These are phyloP conservation scores for Chromis chromis DNA, from an alignment of 2,797 vertebrate species.

Conservation along the genomic window DNA sequence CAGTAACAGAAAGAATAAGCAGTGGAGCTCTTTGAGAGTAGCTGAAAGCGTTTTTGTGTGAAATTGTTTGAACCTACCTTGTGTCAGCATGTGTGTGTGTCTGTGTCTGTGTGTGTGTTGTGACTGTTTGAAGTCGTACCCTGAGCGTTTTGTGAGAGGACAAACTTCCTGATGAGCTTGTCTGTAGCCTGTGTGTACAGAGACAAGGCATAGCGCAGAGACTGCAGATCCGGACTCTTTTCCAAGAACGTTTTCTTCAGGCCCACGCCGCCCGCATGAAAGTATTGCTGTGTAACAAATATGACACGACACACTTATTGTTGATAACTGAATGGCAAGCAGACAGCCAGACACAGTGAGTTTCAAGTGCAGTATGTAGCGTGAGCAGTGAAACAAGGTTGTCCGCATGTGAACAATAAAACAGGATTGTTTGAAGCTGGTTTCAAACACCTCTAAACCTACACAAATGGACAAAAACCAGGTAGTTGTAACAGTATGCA, in stretches of 20 bases:
- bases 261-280: constrained; percentile 95
- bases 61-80: constrained; percentile 36
- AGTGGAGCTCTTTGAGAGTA: constrained; percentile 30
- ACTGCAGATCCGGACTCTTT: constrained; percentile 96
- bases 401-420: constrained; percentile 4
- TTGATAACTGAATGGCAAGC: background rate
- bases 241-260: constrained; percentile 98
- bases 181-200: constrained; percentile 98
- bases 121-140: constrained; percentile 79
- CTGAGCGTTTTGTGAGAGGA: constrained; percentile 93
- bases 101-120: constrained; percentile 13
- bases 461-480: background rate
- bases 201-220: constrained; percentile 94
- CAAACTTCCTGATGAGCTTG: constrained; percentile 97
- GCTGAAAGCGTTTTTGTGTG: constrained; percentile 46
- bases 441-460: constrained; percentile 20
- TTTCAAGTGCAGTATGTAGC: background rate
- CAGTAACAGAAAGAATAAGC: constrained; percentile 33
- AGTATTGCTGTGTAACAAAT: constrained; percentile 91
- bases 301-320: constrained; percentile 15
- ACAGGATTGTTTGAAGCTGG: background rate
- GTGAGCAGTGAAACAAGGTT: background rate
- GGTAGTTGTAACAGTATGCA: too few species aligned
- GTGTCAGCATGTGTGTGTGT: constrained; percentile 9
- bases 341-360: background rate